phyloP scores from a whole-genome alignment of 1,140 invertebrate genomes.

The Drosophila leontia region DNA sequence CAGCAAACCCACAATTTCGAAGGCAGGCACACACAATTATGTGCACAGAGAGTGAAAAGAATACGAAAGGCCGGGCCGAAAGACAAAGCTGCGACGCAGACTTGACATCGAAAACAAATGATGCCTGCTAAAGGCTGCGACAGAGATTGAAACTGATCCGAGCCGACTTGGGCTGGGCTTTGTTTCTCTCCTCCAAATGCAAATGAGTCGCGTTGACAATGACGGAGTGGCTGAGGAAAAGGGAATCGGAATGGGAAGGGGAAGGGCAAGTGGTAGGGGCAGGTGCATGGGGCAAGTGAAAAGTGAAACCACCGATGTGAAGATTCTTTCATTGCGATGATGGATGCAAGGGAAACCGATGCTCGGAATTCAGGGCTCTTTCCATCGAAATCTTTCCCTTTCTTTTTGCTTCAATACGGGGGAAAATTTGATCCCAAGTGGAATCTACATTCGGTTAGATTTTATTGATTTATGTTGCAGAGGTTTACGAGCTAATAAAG shows the following conservation, averaged over 20 bases:
- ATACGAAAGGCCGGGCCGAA: slow-evolving; percentile 66
- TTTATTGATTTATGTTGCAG: slow-evolving; percentile 1
- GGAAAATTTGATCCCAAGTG: background rate
- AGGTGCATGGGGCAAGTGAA: slow-evolving; percentile 52
- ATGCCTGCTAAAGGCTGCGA: slow-evolving; percentile 59
- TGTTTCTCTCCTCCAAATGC: slow-evolving; percentile 60
- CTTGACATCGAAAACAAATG: slow-evolving; percentile 82
- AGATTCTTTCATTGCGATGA: slow-evolving; percentile 48
- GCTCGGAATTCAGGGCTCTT: slow-evolving; percentile 14
- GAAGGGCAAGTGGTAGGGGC: slow-evolving; percentile 1
- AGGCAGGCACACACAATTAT: slow-evolving; percentile 47
- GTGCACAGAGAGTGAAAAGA: slow-evolving; percentile 70
- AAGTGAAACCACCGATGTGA: slow-evolving; percentile 69
- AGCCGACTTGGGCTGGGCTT: slow-evolving; percentile 15
- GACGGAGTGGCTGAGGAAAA: slow-evolving; percentile 44
- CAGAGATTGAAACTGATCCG: slow-evolving; percentile 46
- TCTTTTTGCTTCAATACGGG: slow-evolving; percentile 5
- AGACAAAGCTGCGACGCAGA: slow-evolving; percentile 45
- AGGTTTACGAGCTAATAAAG: background rate
- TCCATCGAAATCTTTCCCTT: slow-evolving; percentile 26
- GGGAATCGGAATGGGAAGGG: background rate
- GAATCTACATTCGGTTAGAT: background rate
- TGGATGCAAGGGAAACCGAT: slow-evolving; percentile 30
- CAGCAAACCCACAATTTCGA: slow-evolving; percentile 45
- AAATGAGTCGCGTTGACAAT: slow-evolving; percentile 69